Evolutionary conservation across 2,113 vertebrate genomes (phyloP).

Genomic region (Anser brachyrhynchus): DNA sequence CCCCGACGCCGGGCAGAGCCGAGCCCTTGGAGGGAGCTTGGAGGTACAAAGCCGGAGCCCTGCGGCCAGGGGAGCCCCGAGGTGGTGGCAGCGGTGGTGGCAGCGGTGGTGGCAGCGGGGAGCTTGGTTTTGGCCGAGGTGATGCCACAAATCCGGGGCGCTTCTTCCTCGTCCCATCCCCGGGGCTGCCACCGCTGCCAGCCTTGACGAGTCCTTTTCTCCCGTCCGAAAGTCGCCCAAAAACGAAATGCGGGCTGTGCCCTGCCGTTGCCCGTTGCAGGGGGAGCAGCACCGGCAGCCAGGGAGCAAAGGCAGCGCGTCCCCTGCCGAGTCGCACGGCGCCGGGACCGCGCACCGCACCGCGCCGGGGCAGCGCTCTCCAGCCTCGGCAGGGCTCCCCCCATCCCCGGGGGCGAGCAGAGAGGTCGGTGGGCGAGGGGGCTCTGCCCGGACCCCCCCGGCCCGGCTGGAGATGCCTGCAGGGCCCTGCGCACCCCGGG

Average conservation of each 20-base stretch:
- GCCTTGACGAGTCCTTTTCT: not conserved
- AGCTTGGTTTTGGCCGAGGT: not conserved
- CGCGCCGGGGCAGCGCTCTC: not conserved
- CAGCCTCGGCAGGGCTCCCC: not conserved
- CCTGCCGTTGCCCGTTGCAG: not conserved
- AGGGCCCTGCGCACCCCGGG: not conserved
- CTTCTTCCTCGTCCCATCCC: not conserved
- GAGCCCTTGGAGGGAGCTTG: not conserved
- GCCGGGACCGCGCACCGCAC: not conserved
- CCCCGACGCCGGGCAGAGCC: not conserved
- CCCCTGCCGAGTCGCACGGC: not conserved
- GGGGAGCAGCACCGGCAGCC: not conserved
- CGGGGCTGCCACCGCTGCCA: not conserved
- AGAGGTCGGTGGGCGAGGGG: not conserved
- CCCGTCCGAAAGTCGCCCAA: not conserved
- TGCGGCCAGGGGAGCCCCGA: not conserved
- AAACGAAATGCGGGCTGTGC: rapidly evolving
- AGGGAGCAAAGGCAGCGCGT: not conserved
- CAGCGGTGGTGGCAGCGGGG: too few species aligned
- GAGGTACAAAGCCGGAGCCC: not conserved
- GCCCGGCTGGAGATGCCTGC: not conserved
- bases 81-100: too few species aligned
- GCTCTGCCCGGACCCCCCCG: not conserved
- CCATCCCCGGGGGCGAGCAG: not conserved
- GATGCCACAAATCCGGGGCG: not conserved